Evolutionary conservation across 1,140 invertebrate species (phyloP), one percentile per base, ranked within the genome.

Genomic region (Octopus sinensis): DNA sequence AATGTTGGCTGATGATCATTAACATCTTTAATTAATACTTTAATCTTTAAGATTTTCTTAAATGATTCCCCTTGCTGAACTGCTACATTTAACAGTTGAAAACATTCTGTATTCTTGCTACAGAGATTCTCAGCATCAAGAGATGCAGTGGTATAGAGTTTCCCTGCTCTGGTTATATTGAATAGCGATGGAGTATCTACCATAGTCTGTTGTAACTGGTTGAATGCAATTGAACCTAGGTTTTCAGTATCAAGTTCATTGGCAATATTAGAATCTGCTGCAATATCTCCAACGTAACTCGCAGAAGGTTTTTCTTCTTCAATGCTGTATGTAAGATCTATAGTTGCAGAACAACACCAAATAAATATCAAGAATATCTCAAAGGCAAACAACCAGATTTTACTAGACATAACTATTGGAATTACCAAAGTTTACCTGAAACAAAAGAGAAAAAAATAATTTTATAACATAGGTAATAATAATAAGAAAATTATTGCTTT

Each of bases 1-100:
- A 84, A 84, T 4, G 53, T 76, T n/a, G 83, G 83, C 53, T 79
- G 53, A 56, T 84, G 82, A 78, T 84, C 83, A 79, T 84, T 84
- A 0, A 78, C 79, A 54, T 84, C 83, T 43, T 81, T 13, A 76
- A 84, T 80, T 54, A 13, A n/a, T 12, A 84, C 76, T 30, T 82
- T 75, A 2, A 79, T 81, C 30, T 78, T 75, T 10, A 84, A 76
- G 6, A 84, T 80, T 4, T 73, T 73, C 68, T n/a, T 73, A 13
- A 73, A n/a, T 73, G 17, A n/a, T 73, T 73, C 30, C 5, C 17
- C 17, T 73, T 73, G 17, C 13, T 73, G 68, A 73, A 73, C 68
- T 12, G 68, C 68, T n/a, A 73, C 68, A 73, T 73, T 23, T n/a
- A 73, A 13, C 68, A 73, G 17, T 23, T n/a, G 30, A 73, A 10